Conservation (phyloP, 23 tunicate species). For the Trididemnum nubilum region DNA sequence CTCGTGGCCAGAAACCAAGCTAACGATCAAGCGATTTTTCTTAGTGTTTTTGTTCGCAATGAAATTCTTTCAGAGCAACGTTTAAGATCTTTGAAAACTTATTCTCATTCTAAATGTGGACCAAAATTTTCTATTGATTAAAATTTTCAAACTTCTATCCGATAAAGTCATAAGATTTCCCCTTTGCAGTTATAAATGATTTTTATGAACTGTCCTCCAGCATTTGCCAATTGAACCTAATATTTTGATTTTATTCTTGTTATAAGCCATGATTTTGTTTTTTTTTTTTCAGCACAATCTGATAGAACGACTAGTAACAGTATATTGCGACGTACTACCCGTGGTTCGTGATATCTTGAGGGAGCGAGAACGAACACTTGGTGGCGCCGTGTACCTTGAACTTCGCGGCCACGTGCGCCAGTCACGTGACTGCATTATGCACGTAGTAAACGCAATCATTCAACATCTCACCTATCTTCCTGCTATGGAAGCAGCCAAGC, state of each 20-base stretch:
- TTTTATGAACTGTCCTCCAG: too few relatives aligned
- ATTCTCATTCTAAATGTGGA: too few relatives aligned
- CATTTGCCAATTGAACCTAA: too few relatives aligned
- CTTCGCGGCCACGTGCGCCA: slow-evolving; percentile 41
- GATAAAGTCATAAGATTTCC: too few relatives aligned
- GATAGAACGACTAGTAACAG: slow-evolving; percentile 12
- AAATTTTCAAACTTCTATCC: too few relatives aligned
- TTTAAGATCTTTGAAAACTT: too few relatives aligned
- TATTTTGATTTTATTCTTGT: not conserved
- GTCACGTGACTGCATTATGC: slow-evolving; percentile 32
- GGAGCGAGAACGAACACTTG: slow-evolving; percentile 6
- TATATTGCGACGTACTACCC: slow-evolving; percentile 38
- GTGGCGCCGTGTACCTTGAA: slow-evolving; percentile 9
- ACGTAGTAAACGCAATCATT: slow-evolving; percentile 25
- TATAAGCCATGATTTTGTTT: not conserved
- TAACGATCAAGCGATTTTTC: too few relatives aligned
- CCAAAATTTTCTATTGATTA: too few relatives aligned
- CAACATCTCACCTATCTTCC: slow-evolving; percentile 38
- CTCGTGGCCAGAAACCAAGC: too few relatives aligned
- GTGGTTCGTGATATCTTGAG: not conserved
- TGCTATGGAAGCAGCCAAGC: slow-evolving; percentile 32
- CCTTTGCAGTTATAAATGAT: too few relatives aligned
- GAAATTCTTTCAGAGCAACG: too few relatives aligned
- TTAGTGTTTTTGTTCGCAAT: too few relatives aligned
- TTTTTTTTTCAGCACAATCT: slow-evolving; percentile 32